phyloP scores from a whole-genome alignment of 2,113 vertebrate species.

The Cyphomyrus discorhynchus region DNA sequence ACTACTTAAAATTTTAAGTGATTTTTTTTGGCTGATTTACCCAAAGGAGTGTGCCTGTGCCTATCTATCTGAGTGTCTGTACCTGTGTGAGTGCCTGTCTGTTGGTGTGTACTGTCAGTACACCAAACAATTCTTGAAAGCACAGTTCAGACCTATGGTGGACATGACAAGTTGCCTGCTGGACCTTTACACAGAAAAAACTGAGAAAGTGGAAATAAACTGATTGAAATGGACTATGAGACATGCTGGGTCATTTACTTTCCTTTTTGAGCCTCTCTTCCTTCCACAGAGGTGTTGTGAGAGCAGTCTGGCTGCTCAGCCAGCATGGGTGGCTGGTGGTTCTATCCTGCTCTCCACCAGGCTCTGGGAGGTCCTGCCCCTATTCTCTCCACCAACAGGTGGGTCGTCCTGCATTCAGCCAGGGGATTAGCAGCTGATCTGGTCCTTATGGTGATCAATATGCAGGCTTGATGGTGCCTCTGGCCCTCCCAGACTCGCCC shows the following conservation, averaged over 20 bases:
- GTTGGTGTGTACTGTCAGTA: background rate
- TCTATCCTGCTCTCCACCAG: conserved; percentile 22
- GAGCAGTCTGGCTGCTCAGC: background rate
- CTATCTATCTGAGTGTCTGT: background rate
- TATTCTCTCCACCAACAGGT: conserved; percentile 32
- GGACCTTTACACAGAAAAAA: background rate
- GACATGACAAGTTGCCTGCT: conserved; percentile 25
- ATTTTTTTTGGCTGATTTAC: conserved; percentile 33
- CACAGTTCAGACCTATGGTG: background rate
- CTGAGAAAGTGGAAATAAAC: conserved; percentile 4
- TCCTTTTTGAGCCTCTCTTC: background rate
- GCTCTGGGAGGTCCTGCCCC: conserved; percentile 33
- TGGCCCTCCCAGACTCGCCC: conserved; percentile 51
- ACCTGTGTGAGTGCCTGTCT: background rate
- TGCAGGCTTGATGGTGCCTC: conserved; percentile 48
- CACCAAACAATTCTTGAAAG: background rate
- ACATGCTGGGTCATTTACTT: background rate
- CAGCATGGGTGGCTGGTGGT: conserved; percentile 27
- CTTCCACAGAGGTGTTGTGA: background rate
- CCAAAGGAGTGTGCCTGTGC: conserved; percentile 58
- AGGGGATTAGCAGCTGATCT: conserved; percentile 52
- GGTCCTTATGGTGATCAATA: conserved; percentile 49
- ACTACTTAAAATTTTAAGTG: background rate
- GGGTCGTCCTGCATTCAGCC: conserved; percentile 47
- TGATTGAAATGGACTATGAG: background rate